Evolutionary conservation across 23 tunicate genomes (phyloP).

Genomic region (Ascidia mentula): DNA sequence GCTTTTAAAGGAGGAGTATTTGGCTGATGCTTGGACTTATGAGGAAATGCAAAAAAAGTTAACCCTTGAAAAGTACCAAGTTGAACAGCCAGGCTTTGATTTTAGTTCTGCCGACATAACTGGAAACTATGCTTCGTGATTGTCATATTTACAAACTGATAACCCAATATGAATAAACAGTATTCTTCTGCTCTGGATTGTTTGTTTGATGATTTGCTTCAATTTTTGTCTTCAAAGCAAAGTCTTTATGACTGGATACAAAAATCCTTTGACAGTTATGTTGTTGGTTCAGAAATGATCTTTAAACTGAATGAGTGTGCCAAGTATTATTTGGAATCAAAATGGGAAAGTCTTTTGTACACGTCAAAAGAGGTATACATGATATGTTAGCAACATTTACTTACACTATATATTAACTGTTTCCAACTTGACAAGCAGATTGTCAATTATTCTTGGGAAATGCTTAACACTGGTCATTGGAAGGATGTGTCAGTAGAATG

Average conservation of each 20-base stretch:
- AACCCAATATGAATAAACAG: not conserved
- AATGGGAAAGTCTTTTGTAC: not conserved
- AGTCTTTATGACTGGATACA: not conserved
- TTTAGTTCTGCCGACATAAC: constrained; percentile 80
- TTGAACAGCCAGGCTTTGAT: constrained; percentile 90
- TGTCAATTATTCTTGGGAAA: constrained; percentile 73
- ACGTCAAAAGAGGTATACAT: not conserved
- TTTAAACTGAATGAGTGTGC: not conserved
- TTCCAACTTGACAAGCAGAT: not conserved
- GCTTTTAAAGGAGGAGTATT: constrained; percentile 48
- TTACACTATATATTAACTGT: not conserved
- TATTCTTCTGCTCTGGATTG: not conserved
- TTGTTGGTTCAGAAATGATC: not conserved
- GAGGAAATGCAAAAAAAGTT: constrained; percentile 89
- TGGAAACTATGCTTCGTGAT: constrained; percentile 57
- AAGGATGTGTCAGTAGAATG: constrained; percentile 64
- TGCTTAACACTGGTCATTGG: constrained; percentile 82
- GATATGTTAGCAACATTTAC: not conserved
- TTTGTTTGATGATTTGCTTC: not conserved
- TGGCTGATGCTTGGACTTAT: constrained; percentile 73
- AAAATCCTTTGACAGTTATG: not conserved
- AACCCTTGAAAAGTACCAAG: constrained; percentile 75
- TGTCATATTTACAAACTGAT: not conserved
- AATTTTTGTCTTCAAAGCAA: not conserved
- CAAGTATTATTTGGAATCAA: not conserved